Conservation (phyloP, 2,797 vertebrate species). For the Petrocephalus sullivani region DNA sequence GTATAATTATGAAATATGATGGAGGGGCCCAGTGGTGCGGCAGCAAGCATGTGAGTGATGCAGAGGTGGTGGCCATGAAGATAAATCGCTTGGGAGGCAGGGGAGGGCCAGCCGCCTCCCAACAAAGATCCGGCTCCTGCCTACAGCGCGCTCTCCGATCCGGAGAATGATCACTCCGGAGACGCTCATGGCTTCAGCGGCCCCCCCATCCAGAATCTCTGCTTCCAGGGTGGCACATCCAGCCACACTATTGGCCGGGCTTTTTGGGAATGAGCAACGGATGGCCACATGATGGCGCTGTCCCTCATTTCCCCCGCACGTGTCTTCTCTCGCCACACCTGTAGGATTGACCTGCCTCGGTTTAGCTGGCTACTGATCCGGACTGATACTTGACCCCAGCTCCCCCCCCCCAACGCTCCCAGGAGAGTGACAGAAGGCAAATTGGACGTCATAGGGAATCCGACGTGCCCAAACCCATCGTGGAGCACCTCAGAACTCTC, state of each 20-base stretch:
- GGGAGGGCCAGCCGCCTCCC: background rate
- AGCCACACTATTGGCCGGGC: too few species aligned
- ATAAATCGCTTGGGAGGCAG: background rate
- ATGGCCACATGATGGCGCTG: background rate
- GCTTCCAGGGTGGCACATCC: background rate
- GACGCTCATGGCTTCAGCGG: background rate
- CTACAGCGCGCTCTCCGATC: background rate
- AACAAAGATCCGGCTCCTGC: background rate
- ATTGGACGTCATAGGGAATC: background rate
- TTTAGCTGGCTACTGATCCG: background rate
- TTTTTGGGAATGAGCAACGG: background rate
- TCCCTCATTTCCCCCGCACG: background rate
- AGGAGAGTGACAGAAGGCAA: background rate
- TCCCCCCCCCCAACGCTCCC: background rate
- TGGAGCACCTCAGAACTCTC: background rate
- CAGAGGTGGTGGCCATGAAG: conserved; percentile 13
- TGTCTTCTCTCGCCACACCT: background rate
- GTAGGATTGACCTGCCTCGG: background rate
- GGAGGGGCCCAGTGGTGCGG: conserved; percentile 10
- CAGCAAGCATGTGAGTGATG: background rate
- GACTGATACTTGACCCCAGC: background rate
- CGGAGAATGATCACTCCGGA: background rate
- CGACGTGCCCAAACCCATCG: background rate
- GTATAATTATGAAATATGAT: conserved; percentile 23
- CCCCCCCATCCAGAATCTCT: background rate